Base-by-base conservation (phyloP, 2,888 invertebrate species). In the Eristalis arbustorum region DNA sequence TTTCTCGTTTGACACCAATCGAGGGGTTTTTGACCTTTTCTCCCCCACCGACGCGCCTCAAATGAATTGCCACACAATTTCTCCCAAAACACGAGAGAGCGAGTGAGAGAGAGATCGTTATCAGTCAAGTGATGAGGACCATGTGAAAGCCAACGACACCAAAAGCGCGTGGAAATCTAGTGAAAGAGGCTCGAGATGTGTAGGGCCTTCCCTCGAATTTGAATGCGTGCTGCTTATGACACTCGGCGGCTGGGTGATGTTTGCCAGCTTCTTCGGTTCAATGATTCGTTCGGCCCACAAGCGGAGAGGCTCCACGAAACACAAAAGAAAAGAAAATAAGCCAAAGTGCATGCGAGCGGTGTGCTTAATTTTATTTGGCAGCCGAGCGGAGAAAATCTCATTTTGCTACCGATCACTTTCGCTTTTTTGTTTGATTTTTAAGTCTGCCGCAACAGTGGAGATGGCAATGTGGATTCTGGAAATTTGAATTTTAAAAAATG, bases 351-450 rank as follows among this genome's bases (percentile, higher is more conserved):
- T 84, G 73, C 68, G 42, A 75, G 42, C 25, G 18, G 61, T 42
- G 42, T 67, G 67, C 40, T 75, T 40, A 42, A 59, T 66, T 73
- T 63, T 66, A 42, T 76, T 78, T 73, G 83, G 73, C 74, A 74
- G 64, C 69, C 40, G 40, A 78, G 78, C 78, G 64, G 64, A 64
- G 59, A 66, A 83, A 78, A 66, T n/a, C 57, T 28, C 69, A 78
- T 57, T 74, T 73, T 42, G 69, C 68, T 64, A 64, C 69, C 31
- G 10, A 10, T 68, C 67, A 73, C 77, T 83, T 83, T 84, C 78
- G 83, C 64, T 74, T 74, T 63, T 31, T 31, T 31, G 3, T 31
- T 31, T 8, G 31, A 31, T 14, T 59, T 59, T 59, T 1, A 18
- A 18, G 18, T 49, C 18, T 18, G 6, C 49, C n/a, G 18, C 18